phyloP scores from a whole-genome alignment of 2,113 vertebrate genomes.

The Vireo altiloquus region DNA sequence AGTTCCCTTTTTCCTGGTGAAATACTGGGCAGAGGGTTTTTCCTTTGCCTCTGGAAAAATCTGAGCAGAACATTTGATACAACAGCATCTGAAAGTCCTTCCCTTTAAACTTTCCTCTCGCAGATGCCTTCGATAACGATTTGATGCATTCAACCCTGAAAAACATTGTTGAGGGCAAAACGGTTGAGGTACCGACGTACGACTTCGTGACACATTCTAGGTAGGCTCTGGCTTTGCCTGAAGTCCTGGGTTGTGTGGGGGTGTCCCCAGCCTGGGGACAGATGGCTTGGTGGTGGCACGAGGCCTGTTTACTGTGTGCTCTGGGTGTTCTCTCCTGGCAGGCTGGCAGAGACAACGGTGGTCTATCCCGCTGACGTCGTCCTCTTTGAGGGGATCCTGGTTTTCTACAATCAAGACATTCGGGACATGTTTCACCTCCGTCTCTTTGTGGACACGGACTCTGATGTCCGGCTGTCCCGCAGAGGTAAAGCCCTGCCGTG shows the following conservation, averaged over 20 bases:
- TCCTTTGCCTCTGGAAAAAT: background rate
- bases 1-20: background rate
- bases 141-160: conserved; percentile 91
- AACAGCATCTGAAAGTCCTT: background rate
- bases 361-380: conserved; percentile 93
- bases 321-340: conserved; percentile 5
- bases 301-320: accelerated
- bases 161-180: conserved; percentile 86
- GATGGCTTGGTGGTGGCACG: accelerated
- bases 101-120: background rate
- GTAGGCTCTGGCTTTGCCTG: conserved; percentile 40
- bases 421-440: conserved; percentile 98
- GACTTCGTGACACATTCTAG: conserved; percentile 96
- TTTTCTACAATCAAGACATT: conserved; percentile 93
- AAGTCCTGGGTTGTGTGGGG: accelerated
- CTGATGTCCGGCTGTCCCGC: conserved; percentile 89
- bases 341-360: conserved; percentile 82
- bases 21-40: background rate
- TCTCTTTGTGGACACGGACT: conserved; percentile 96
- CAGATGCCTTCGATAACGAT: conserved; percentile 95
- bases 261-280: background rate
- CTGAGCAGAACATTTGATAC: background rate
- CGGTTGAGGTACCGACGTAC: conserved; percentile 90
- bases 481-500: conserved; percentile 72
- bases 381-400: conserved; percentile 93